Evolutionary conservation across 2,888 invertebrate genomes (phyloP).

Genomic region (Pasiphila rectangulata): DNA sequence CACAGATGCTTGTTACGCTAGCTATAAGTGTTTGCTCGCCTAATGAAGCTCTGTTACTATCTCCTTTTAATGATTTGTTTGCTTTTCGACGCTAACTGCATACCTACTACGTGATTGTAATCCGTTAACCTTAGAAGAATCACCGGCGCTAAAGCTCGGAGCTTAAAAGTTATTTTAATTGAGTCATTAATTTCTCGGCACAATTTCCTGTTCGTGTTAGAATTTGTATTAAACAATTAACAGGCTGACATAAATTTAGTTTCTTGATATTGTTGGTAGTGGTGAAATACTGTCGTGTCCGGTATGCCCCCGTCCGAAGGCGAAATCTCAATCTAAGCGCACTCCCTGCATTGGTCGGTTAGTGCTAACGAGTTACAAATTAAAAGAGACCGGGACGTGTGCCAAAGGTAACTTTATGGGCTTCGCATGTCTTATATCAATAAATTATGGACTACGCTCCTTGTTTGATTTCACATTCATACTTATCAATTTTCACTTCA

Average conservation of each 20-base stretch:
- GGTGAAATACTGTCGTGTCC: slow-evolving; percentile 49
- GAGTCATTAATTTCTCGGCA: slow-evolving; percentile 32
- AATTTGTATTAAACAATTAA: slow-evolving; percentile 40
- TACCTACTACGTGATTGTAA: slow-evolving; percentile 10
- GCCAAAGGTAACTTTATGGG: slow-evolving; percentile 79
- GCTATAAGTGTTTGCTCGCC: slow-evolving; percentile 66
- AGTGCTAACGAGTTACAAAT: slow-evolving; percentile 78
- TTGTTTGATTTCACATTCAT: slow-evolving; percentile 76
- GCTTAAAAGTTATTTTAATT: slow-evolving; percentile 29
- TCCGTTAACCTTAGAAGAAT: slow-evolving; percentile 16
- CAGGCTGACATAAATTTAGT: slow-evolving; percentile 43
- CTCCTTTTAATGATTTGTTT: slow-evolving; percentile 48
- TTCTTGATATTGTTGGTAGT: slow-evolving; percentile 40
- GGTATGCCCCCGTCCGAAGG: slow-evolving; percentile 45
- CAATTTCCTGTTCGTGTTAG: slow-evolving; percentile 32
- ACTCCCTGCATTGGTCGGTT: slow-evolving; percentile 51
- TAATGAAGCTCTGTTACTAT: slow-evolving; percentile 67
- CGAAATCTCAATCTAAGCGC: slow-evolving; percentile 69
- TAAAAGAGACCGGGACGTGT: slow-evolving; percentile 76
- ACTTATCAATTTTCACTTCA: slow-evolving; percentile 55
- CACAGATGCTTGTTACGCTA: slow-evolving; percentile 72
- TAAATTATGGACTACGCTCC: slow-evolving; percentile 79
- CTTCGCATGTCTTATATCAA: slow-evolving; percentile 81
- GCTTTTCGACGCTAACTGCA: slow-evolving; percentile 19
- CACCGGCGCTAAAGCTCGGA: slow-evolving; percentile 22